Percentiles rank a stretch among this genome's conserved stretches.
Evolutionary conservation across 2,797 vertebrate species (phyloP).

Genomic region (Simalia tracyae): DNA sequence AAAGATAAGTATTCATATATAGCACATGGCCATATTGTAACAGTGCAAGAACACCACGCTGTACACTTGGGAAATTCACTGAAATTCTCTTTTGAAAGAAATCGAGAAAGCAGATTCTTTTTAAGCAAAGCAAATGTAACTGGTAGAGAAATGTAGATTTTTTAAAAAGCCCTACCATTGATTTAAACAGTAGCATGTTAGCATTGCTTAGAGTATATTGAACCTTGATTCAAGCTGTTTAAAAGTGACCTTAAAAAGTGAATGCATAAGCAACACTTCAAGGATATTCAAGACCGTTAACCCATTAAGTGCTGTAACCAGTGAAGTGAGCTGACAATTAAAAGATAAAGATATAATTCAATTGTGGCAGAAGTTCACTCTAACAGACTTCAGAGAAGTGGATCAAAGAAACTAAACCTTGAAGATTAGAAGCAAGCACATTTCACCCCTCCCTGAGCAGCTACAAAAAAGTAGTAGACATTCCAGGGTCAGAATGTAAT

Average conservation of each 20-base stretch:
- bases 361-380: background rate
- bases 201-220: background rate
- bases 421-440: background rate
- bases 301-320: background rate
- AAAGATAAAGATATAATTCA: background rate
- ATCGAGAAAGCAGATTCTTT: background rate
- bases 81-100: background rate
- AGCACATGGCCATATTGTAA: background rate
- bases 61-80: background rate
- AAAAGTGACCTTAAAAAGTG: background rate
- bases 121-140: background rate
- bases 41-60: background rate
- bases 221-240: background rate
- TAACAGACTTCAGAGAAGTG: background rate
- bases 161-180: background rate
- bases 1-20: background rate
- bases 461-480: background rate
- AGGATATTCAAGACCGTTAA: background rate
- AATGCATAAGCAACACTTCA: background rate
- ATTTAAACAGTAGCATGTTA: background rate
- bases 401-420: background rate
- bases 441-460: background rate
- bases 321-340: background rate
- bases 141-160: background rate
- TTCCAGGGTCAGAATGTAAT: background rate